A percentile compares a stretch with the other conserved stretches of the same genome.
phyloP scores from a whole-genome alignment of 1,140 invertebrate species.

The Oreohelix idahoensis region DNA sequence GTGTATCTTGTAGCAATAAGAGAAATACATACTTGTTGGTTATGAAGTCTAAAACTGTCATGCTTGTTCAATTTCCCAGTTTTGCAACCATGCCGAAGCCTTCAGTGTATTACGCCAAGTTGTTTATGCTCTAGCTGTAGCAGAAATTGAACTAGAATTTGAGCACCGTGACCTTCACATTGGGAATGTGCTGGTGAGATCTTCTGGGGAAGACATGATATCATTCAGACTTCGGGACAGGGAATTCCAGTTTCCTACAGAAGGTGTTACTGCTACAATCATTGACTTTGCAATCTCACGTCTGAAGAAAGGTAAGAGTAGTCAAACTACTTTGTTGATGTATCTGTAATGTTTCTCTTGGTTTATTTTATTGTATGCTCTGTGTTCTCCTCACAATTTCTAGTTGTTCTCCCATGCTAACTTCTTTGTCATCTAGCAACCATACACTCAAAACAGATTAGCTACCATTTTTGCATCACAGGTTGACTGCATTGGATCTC shows the following conservation, averaged over 20 bases:
- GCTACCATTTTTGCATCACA: too few species aligned
- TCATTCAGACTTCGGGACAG: constrained; percentile 75
- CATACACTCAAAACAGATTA: too few species aligned
- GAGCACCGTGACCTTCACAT: constrained; percentile 94
- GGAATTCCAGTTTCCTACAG: constrained; percentile 72
- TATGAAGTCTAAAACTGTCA: too few species aligned
- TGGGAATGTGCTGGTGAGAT: constrained; percentile 89
- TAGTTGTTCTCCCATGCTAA: background rate
- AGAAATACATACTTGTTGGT: too few species aligned
- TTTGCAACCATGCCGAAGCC: constrained; percentile 58
- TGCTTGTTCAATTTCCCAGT: constrained; percentile 50
- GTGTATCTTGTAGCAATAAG: too few species aligned
- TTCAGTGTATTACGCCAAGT: constrained; percentile 71
- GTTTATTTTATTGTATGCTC: background rate
- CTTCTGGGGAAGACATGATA: constrained; percentile 74
- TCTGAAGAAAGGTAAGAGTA: constrained; percentile 77
- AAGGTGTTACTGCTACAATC: constrained; percentile 80
- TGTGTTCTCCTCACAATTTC: background rate
- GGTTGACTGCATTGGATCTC: too few species aligned
- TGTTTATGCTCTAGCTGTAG: constrained; percentile 81
- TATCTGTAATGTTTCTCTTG: background rate
- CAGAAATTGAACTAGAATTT: constrained; percentile 86
- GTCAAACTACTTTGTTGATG: too few species aligned
- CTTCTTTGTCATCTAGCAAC: background rate
- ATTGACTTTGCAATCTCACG: constrained; percentile 96